phyloP scores from a whole-genome alignment of 2,888 invertebrate species.

The Halocaridina rubra region DNA sequence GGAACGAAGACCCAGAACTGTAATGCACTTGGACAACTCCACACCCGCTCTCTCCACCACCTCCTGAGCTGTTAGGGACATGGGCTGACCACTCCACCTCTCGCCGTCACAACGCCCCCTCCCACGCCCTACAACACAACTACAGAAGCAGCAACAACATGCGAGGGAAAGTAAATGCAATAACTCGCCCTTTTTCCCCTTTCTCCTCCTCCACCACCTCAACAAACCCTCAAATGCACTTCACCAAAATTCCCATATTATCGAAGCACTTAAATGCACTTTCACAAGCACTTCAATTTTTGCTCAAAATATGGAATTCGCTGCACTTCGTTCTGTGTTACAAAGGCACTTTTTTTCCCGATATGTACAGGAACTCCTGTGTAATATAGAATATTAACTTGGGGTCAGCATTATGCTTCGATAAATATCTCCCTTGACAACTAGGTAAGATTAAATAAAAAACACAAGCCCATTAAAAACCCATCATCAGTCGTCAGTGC shows the following conservation, averaged over 20 bases:
- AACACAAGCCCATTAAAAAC: no score
- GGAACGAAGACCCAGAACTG: slow-evolving; percentile 69
- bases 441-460: no score
- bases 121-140: not conserved
- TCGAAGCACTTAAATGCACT: no score
- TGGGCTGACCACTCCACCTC: slow-evolving; percentile 33
- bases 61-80: slow-evolving; percentile 73
- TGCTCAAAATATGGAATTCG: not conserved
- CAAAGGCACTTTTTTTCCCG: not conserved
- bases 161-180: not conserved
- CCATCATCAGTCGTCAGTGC: not conserved
- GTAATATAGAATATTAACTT: not conserved
- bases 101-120: not conserved
- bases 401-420: not conserved
- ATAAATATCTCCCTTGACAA: not conserved
- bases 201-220: not conserved
- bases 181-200: not conserved
- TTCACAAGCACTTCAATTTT: no score
- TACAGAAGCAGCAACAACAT: not conserved
- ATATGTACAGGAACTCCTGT: not conserved
- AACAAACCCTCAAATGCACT: not conserved
- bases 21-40: slow-evolving; percentile 88
- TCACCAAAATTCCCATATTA: no score
- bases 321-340: not conserved
- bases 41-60: slow-evolving; percentile 92